These are phyloP conservation scores for Adelges cooleyi DNA, from an alignment of 1,140 invertebrate genomes.

Conservation along the genomic window DNA sequence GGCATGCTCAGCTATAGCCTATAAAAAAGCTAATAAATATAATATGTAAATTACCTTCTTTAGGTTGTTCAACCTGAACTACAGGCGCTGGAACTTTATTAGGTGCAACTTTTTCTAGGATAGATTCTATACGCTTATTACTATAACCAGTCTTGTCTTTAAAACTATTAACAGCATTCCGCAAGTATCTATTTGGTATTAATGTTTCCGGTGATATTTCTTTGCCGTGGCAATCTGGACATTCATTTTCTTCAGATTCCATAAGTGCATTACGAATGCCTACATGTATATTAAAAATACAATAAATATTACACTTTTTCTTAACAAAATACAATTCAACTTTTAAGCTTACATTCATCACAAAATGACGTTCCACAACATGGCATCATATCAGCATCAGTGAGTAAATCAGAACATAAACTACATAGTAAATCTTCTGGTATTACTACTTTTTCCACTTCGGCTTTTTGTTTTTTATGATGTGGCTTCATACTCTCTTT, in stretches of 20 bases:
- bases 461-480: conserved; percentile 45
- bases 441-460: conserved; percentile 55
- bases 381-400: conserved; percentile 90
- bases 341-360: conserved; percentile 78
- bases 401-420: conserved; percentile 84
- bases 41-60: conserved; percentile 8
- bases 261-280: conserved; percentile 75
- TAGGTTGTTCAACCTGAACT: background rate
- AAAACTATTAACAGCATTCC: conserved; percentile 76
- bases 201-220: conserved; percentile 84
- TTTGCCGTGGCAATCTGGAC: conserved; percentile 84
- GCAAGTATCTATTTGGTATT: conserved; percentile 82
- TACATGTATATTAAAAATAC: conserved; percentile 36
- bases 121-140: conserved; percentile 5
- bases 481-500: conserved; percentile 54
- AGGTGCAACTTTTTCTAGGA: background rate
- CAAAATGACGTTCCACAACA: conserved; percentile 97
- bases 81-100: background rate
- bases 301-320: conserved; percentile 47
- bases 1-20: too few relatives aligned
- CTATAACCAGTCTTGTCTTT: conserved; percentile 80
- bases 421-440: conserved; percentile 84
- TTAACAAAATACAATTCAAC: conserved; percentile 37
- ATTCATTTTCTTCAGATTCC: conserved; percentile 88
- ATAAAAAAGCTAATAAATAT: too few relatives aligned